Conservation (phyloP, 2,888 invertebrate species). For the Cerastis leucographa region DNA sequence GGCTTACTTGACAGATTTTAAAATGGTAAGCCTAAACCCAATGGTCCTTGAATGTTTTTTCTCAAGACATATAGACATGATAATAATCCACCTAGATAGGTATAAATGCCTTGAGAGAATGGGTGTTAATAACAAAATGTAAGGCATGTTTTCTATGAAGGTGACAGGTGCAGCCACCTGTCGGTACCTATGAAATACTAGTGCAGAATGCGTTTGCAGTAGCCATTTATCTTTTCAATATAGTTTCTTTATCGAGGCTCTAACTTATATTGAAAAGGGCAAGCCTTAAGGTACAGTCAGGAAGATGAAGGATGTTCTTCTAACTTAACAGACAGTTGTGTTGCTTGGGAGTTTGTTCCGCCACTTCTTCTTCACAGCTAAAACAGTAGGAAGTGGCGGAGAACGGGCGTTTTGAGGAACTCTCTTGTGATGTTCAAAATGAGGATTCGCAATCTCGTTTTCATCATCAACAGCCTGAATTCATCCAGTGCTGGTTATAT, state of each 20-base stretch:
- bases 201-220: neutral
- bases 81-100: neutral
- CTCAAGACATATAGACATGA: conserved; percentile 3
- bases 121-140: conserved; percentile 35
- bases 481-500: no score
- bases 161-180: conserved; percentile 50
- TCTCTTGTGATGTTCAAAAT: neutral
- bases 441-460: no score
- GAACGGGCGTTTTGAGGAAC: no score
- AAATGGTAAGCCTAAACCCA: neutral
- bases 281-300: neutral
- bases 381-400: neutral
- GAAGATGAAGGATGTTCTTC: neutral
- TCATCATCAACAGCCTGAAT: no score
- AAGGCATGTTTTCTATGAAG: conserved; percentile 29
- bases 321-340: neutral
- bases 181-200: conserved; percentile 53
- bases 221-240: conserved; percentile 21
- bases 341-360: neutral
- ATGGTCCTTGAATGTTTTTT: neutral
- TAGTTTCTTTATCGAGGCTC: neutral
- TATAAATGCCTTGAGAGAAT: conserved; percentile 25
- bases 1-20: no score
- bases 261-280: conserved; percentile 12
- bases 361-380: neutral